Conservation (phyloP, 1,140 invertebrate species). For the Apolygus lucorum region DNA sequence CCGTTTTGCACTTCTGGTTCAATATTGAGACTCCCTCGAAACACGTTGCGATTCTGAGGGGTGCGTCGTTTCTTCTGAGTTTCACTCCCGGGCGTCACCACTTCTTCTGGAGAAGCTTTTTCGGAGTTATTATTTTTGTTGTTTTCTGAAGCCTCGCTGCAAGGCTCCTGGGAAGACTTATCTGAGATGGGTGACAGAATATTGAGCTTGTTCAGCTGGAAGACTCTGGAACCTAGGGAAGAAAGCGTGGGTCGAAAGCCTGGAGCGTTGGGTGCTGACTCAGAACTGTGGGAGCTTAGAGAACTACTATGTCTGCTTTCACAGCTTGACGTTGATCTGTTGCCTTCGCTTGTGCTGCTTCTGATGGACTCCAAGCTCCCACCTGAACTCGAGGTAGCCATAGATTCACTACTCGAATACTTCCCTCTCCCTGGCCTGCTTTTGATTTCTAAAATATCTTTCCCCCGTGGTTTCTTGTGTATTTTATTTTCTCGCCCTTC, state of each 20-base stretch:
- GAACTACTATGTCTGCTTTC: slow-evolving; percentile 66
- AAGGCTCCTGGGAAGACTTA: slow-evolving; percentile 78
- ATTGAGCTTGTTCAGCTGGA: slow-evolving; percentile 59
- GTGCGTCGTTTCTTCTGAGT: slow-evolving; percentile 45
- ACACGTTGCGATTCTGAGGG: slow-evolving; percentile 65
- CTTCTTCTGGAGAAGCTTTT: slow-evolving; percentile 49
- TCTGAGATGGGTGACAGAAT: slow-evolving; percentile 82
- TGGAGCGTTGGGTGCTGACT: slow-evolving; percentile 49
- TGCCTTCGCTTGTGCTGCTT: slow-evolving; percentile 72
- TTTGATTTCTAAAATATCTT: slow-evolving; percentile 56
- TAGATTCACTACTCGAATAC: slow-evolving; percentile 75
- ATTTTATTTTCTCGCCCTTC: slow-evolving; percentile 4
- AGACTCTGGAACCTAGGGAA: slow-evolving; percentile 35
- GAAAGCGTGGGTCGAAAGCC: slow-evolving; percentile 38
- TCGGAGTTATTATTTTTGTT: slow-evolving; percentile 68
- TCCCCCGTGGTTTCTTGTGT: background rate
- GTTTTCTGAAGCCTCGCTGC: slow-evolving; percentile 65
- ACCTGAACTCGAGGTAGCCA: slow-evolving; percentile 72
- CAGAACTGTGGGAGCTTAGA: slow-evolving; percentile 71
- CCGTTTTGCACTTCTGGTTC: slow-evolving; percentile 64
- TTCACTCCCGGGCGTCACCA: slow-evolving; percentile 5
- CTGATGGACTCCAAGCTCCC: slow-evolving; percentile 74
- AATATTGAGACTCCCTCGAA: slow-evolving; percentile 55
- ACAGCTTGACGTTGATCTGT: slow-evolving; percentile 67
- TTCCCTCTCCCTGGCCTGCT: slow-evolving; percentile 55